A percentile compares a stretch with the other conserved stretches of the same genome.
Conservation (phyloP, 2,113 vertebrate genomes). For the Nipponia nippon region DNA sequence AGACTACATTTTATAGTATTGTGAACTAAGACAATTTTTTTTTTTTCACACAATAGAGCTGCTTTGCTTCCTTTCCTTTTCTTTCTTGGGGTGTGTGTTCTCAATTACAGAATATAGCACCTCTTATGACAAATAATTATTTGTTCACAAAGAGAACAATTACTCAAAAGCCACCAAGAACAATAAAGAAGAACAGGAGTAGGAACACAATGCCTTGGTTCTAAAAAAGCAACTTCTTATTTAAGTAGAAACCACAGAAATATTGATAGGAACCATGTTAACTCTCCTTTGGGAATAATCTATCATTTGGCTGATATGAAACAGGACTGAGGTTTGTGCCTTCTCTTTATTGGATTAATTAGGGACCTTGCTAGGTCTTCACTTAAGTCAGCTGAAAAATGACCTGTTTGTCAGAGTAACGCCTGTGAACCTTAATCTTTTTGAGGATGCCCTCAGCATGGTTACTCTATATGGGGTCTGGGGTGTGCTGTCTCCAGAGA, state of each 20-base stretch:
- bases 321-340: background rate
- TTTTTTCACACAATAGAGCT: background rate
- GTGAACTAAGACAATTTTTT: background rate
- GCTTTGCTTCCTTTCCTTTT: background rate
- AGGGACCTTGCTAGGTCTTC: background rate
- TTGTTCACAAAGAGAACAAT: background rate
- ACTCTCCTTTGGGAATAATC: background rate
- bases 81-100: background rate
- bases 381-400: background rate
- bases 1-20: background rate
- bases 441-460: background rate
- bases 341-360: background rate
- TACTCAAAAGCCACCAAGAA: background rate
- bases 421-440: background rate
- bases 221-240: background rate
- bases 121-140: background rate
- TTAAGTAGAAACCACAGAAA: background rate
- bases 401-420: background rate
- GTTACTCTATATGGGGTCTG: background rate
- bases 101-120: background rate
- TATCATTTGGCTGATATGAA: background rate
- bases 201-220: background rate
- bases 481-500: background rate
- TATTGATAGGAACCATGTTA: background rate
- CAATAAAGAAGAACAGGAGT: background rate